A percentile compares a stretch with the other conserved stretches of the same genome.
Conservation (phyloP, 1,140 invertebrate species). For the Cydia strobilella region DNA sequence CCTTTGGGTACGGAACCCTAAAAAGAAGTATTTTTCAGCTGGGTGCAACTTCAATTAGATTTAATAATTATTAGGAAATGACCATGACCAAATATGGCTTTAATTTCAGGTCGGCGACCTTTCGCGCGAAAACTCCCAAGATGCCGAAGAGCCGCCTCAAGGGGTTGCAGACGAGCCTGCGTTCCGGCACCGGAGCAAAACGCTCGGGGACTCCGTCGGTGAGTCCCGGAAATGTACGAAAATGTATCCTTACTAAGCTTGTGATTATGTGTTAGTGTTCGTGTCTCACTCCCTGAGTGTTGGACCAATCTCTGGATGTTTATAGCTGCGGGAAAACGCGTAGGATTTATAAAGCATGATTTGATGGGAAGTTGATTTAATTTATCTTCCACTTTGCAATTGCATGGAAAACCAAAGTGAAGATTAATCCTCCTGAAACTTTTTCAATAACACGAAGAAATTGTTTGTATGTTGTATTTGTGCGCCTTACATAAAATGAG, state of each 20-base stretch:
- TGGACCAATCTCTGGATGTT: conserved; percentile 24
- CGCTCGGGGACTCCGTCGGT: conserved; percentile 91
- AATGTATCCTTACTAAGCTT: neutral
- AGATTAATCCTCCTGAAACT: neutral
- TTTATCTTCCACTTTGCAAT: neutral
- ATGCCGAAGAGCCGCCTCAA: conserved; percentile 79
- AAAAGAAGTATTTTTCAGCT: no score
- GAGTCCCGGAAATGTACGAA: conserved; percentile 45
- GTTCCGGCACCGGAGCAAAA: conserved; percentile 93
- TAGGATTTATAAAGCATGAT: neutral
- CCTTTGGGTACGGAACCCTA: no score
- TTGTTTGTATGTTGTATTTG: neutral
- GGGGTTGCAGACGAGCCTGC: conserved; percentile 76
- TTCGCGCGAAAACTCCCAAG: conserved; percentile 81
- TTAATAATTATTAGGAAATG: neutral
- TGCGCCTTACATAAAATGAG: neutral
- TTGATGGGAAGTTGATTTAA: neutral
- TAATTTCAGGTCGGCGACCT: conserved; percentile 84
- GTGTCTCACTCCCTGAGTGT: conserved; percentile 20
- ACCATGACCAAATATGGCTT: conserved; percentile 9
- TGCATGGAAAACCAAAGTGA: neutral
- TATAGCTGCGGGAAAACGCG: neutral
- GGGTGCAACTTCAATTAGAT: no score
- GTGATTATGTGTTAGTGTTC: neutral
- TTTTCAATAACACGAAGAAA: neutral